Percentiles rank a stretch among this genome's conserved stretches.
Conservation (phyloP, 92 coral and sea anemone genomes). For the Zoanthus sansibaricus region DNA sequence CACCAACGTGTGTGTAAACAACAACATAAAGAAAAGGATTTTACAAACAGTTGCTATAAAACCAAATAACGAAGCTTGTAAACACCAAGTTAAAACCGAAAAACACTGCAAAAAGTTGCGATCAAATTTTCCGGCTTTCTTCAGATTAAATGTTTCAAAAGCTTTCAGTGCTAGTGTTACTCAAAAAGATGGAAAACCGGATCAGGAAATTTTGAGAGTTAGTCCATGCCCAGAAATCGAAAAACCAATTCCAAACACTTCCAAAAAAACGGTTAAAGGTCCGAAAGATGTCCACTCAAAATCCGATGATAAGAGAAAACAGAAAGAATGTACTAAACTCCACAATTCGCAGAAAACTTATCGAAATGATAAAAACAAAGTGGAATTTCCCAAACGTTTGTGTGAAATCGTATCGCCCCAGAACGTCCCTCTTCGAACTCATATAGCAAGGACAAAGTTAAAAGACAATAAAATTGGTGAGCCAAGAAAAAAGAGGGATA, state of each 20-base stretch:
- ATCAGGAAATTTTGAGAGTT: slow-evolving; percentile 72
- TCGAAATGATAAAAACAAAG: slow-evolving; percentile 36
- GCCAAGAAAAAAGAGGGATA: not conserved
- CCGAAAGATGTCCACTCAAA: slow-evolving; percentile 14
- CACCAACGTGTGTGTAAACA: slow-evolving; percentile 60
- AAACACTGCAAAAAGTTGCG: slow-evolving; percentile 28
- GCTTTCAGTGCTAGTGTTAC: slow-evolving; percentile 6
- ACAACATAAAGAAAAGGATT: slow-evolving; percentile 59
- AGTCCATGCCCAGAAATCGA: slow-evolving; percentile 65
- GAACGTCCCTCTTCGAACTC: slow-evolving; percentile 30
- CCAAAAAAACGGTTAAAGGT: slow-evolving; percentile 23
- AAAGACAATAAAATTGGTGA: not conserved
- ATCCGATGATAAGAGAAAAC: not conserved
- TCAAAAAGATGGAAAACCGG: not conserved
- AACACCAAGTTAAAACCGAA: not conserved
- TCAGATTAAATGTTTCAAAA: slow-evolving; percentile 58
- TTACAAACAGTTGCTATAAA: slow-evolving; percentile 24
- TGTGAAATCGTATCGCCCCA: slow-evolving; percentile 34
- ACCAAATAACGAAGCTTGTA: slow-evolving; percentile 8
- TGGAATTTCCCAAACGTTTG: slow-evolving; percentile 11
- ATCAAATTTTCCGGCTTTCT: slow-evolving; percentile 43
- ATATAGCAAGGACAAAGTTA: not conserved
- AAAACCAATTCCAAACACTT: not conserved
- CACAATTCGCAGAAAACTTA: slow-evolving; percentile 2
- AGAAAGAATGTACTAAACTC: not conserved